These are phyloP conservation scores for Amblyjoppa proteus DNA, from an alignment of 2,888 invertebrate species.

Conservation along the genomic window DNA sequence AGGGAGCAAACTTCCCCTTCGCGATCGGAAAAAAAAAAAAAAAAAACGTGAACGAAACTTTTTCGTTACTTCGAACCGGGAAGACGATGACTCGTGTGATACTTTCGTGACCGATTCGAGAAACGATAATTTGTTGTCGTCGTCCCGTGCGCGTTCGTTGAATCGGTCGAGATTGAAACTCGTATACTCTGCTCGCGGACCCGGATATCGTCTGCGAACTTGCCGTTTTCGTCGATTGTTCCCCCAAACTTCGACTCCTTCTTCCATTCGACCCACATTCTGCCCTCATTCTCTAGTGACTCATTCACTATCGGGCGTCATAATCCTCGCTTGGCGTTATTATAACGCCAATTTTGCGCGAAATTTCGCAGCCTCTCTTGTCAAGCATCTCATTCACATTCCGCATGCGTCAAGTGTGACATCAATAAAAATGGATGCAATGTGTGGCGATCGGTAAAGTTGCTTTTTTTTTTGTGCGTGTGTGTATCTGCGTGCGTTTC, in stretches of 20 bases:
- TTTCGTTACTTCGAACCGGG: constrained; percentile 49
- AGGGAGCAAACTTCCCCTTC: neutral
- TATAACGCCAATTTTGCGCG: constrained; percentile 25
- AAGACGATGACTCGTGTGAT: constrained; percentile 35
- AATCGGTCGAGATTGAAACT: constrained; percentile 61
- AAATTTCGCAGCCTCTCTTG: constrained; percentile 34
- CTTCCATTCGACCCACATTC: constrained; percentile 10
- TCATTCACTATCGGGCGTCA: constrained; percentile 9
- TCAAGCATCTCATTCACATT: constrained; percentile 69
- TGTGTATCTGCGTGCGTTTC: neutral
- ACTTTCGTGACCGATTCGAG: constrained; percentile 42
- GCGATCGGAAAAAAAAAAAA: neutral
- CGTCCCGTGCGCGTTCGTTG: constrained; percentile 37
- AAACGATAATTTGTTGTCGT: constrained; percentile 54
- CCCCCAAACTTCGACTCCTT: constrained; percentile 41
- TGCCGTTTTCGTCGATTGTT: constrained; percentile 52
- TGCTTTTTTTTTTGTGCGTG: constrained; percentile 62
- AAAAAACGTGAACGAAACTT: constrained; percentile 49
- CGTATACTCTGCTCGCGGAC: constrained; percentile 36
- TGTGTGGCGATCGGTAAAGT: constrained; percentile 67
- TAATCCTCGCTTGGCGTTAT: neutral
- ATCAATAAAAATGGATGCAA: constrained; percentile 64
- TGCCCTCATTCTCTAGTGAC: constrained; percentile 16
- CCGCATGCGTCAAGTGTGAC: constrained; percentile 66
- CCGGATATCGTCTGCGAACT: constrained; percentile 48